phyloP scores from a whole-genome alignment of 2,797 vertebrate species.

The Echiichthys vipera region DNA sequence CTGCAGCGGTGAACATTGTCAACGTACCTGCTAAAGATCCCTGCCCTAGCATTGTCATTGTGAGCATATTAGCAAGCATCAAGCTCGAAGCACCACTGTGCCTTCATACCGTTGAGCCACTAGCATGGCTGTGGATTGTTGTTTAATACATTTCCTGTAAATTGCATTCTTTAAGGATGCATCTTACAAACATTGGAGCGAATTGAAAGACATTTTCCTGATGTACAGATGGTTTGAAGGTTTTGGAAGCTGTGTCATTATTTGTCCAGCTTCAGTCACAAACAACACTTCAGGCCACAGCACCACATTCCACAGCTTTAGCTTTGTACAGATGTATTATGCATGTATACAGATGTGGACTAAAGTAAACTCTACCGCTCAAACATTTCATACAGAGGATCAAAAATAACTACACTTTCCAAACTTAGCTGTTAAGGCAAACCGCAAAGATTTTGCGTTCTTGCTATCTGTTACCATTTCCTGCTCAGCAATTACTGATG shows the following conservation, averaged over 20 bases:
- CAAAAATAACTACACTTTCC: slow-evolving; percentile 55
- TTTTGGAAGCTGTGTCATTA: slow-evolving; percentile 27
- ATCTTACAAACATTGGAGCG: neutral
- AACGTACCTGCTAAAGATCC: neutral
- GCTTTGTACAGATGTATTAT: slow-evolving; percentile 42
- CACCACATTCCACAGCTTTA: slow-evolving; percentile 22
- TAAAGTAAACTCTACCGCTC: slow-evolving; percentile 43
- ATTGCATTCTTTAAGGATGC: slow-evolving; percentile 25
- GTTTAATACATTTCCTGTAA: slow-evolving; percentile 11
- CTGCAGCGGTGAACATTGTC: no score
- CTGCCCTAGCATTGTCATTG: neutral
- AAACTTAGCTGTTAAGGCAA: slow-evolving; percentile 46
- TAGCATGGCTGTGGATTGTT: neutral
- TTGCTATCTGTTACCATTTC: slow-evolving; percentile 11
- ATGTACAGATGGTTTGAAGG: slow-evolving; percentile 25
- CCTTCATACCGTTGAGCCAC: no score
- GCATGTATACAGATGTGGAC: slow-evolving; percentile 40
- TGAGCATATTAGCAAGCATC: neutral
- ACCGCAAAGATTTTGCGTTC: slow-evolving; percentile 31
- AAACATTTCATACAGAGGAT: slow-evolving; percentile 54
- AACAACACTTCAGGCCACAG: slow-evolving; percentile 27
- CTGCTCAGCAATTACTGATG: slow-evolving; percentile 44
- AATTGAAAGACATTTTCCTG: slow-evolving; percentile 17
- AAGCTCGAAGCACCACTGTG: no score
- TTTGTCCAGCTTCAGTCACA: slow-evolving; percentile 25